A percentile compares a stretch with the other conserved stretches of the same genome.
Evolutionary conservation across 2,888 invertebrate species (phyloP).

Genomic region (Cataglyphis albicans): DNA sequence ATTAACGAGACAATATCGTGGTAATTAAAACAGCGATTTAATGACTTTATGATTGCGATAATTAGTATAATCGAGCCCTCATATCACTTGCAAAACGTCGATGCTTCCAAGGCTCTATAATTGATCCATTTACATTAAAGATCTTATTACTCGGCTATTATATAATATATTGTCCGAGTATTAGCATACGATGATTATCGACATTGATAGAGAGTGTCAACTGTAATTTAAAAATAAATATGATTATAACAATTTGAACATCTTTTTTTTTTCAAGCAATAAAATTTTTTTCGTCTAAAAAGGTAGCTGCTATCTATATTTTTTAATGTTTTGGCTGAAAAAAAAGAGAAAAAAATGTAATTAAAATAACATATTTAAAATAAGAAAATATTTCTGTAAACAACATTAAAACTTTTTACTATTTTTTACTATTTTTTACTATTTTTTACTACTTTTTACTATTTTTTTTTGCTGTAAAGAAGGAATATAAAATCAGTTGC

Average conservation of each 20-base stretch:
- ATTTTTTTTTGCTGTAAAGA: neutral
- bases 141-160: conserved; percentile 79
- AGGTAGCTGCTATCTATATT: neutral
- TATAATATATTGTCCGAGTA: conserved; percentile 75
- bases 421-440: neutral
- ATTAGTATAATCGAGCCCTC: conserved; percentile 70
- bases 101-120: conserved; percentile 62
- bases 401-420: neutral
- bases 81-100: conserved; percentile 57
- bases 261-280: neutral
- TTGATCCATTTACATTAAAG: conserved; percentile 69
- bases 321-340: neutral
- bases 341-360: too few species aligned
- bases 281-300: neutral
- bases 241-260: conserved; percentile 3
- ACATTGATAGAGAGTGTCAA: conserved; percentile 26
- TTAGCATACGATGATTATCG: conserved; percentile 69
- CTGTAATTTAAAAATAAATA: conserved; percentile 20
- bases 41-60: conserved; percentile 64
- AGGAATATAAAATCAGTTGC: neutral
- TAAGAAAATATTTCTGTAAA: neutral
- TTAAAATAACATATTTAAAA: too few species aligned
- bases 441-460: neutral
- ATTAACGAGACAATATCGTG: conserved; percentile 5
- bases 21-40: conserved; percentile 60